Evolutionary conservation across 2,797 vertebrate species (phyloP), one percentile per base, ranked within the genome.

Genomic region (Bucorvus abyssinicus): DNA sequence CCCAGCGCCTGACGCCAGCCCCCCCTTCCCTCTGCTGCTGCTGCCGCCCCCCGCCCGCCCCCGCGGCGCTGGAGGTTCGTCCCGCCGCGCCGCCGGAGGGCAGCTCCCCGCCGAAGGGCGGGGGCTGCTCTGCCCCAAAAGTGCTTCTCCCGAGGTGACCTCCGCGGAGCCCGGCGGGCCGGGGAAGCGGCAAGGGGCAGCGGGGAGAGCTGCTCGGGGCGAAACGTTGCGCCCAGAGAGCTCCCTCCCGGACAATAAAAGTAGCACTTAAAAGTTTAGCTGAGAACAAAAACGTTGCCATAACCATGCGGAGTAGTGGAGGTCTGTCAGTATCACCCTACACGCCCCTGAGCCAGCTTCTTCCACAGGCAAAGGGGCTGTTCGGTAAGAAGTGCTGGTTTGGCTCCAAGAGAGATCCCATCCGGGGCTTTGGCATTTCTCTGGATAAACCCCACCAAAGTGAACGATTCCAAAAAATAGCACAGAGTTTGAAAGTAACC

Each of bases 301-400:
- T 63, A 12, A 40, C 36, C 14, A 0, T 0, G 38, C 32, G 2
- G 59, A 16, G 47, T 1, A 5, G 3, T 3, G 69, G 7, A 17
- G 19, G 4, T 23, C 59, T 34, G 71, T 14, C 34, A 8, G 34
- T 2, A 5, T 3, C 22, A 4, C 32, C 14, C 34, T 12, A 2
- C 29, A 2, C 10, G 4, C 12, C 10, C 34, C 19, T 16, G 5
- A 21, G n/a, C 10, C 59, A 5, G 8, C 57, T 50, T 11, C 57
- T 10, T 3, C 23, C 69, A 45, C 0, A 24, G 42, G 59, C n/a
- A 2, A 29, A 50, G 56, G 8, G 29, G 5, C 16, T 6, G 16
- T 15, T 19, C 3, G 9, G 5, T 53, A 7, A 38, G 42, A 17
- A 23, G 34, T 1, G 38, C 14, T 8, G 45, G 8, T 14, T 68